Conservation (phyloP, 2,113 vertebrate species). For the Macrotis lagotis region DNA sequence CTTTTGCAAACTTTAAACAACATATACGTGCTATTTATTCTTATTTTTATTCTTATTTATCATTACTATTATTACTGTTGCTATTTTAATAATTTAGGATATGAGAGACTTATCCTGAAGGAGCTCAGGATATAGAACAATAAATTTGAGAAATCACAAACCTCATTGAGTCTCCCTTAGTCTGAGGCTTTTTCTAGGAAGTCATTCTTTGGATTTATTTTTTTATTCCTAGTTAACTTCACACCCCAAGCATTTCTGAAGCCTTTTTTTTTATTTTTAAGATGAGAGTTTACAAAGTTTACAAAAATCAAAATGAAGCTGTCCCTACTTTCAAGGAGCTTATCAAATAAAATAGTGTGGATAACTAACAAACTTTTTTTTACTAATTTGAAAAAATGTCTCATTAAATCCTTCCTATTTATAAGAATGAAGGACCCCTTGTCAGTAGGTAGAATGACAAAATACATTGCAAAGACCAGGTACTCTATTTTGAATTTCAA, state of each 20-base stretch:
- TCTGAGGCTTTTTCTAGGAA: background rate
- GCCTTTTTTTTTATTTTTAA: background rate
- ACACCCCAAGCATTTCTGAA: background rate
- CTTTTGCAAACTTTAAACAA: background rate
- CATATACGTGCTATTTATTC: background rate
- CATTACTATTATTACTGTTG: background rate
- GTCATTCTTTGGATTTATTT: background rate
- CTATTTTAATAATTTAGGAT: background rate
- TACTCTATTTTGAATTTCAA: constrained; percentile 14
- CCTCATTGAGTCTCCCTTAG: background rate
- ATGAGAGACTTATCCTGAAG: too few species aligned
- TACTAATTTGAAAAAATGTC: background rate
- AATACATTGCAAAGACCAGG: background rate
- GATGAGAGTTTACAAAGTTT: background rate
- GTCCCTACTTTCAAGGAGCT: background rate
- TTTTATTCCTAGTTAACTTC: background rate
- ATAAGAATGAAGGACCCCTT: background rate
- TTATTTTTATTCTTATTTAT: background rate
- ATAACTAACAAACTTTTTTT: background rate
- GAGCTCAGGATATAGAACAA: background rate
- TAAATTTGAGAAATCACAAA: background rate
- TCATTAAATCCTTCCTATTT: background rate
- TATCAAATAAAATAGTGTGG: background rate
- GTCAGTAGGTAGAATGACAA: background rate
- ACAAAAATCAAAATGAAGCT: background rate